phyloP scores from a whole-genome alignment of 2,888 invertebrate genomes.

The Geotrupes spiniger region DNA sequence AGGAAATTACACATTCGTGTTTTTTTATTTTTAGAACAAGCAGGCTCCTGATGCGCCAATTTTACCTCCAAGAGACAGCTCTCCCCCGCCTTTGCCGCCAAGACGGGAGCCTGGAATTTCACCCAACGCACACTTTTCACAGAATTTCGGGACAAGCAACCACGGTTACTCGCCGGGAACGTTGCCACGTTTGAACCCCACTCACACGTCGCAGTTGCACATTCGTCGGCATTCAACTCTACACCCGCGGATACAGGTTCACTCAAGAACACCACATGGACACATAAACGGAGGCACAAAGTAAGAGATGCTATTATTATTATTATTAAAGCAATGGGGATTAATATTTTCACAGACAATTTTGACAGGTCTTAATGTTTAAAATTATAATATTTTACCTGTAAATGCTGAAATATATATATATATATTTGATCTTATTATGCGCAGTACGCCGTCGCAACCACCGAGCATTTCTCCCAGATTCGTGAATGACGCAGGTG shows the following conservation, averaged over 20 bases:
- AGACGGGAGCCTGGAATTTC: conserved; percentile 43
- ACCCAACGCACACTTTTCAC: conserved; percentile 33
- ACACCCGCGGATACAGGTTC: conserved; percentile 34
- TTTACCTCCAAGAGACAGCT: conserved; percentile 65
- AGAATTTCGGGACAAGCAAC: conserved; percentile 27
- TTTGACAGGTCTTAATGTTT: too few species aligned
- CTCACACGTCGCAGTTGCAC: conserved; percentile 57
- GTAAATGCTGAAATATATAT: background rate
- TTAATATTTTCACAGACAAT: too few species aligned
- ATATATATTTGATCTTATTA: background rate
- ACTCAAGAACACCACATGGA: conserved; percentile 22
- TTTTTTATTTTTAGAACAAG: conserved; percentile 47
- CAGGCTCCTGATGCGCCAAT: conserved; percentile 68
- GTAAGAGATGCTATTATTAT: conserved; percentile 35
- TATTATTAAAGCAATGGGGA: too few species aligned
- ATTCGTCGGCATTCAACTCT: conserved; percentile 56
- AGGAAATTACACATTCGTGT: too few species aligned
- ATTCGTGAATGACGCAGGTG: conserved; percentile 37
- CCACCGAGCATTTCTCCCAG: conserved; percentile 49
- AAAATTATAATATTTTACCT: too few species aligned
- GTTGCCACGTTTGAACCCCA: conserved; percentile 52
- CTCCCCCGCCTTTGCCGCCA: conserved; percentile 48
- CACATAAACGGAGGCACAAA: conserved; percentile 43
- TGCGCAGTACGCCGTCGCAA: conserved; percentile 30
- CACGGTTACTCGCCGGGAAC: conserved; percentile 37